Base-by-base conservation (phyloP, 2,888 invertebrate species). In the Mesodorylaimus sp. region DNA sequence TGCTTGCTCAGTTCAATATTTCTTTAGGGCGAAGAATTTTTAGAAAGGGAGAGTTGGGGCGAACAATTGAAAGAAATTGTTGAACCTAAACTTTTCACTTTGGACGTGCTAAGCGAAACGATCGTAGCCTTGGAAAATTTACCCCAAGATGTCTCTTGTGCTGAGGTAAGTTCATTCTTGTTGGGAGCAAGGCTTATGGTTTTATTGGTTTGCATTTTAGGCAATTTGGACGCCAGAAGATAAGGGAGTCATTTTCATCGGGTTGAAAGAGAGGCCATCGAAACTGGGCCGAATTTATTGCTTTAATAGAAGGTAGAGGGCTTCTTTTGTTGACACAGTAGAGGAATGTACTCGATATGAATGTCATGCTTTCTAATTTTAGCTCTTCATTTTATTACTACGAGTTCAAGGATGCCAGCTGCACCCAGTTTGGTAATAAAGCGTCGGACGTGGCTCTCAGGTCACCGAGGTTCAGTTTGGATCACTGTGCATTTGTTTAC, bases 231-330 rank as follows among this genome's bases (percentile, higher is more conserved):
- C 60, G n/a, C 62, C 63, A 10, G 52, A 56, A 28, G 62, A 63
- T 51, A 53, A 55, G 23, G 60, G 61, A 38, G 51, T 65, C n/a
- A 56, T 63, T 2, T 65, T 63, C 51, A 56, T 60, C 39, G 63
- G 60, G 0, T 27, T 65, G 25, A 52, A 60, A 48, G 52, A 47
- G 21, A 52, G 55, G 24, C 56, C 59, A 2, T 57, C 57, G 50
- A 54, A 58, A 41, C 52, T 64, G 16, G 64, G 64, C 27, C 50
- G 53, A 26, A 58, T 61, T 37, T 58, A 53, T 51, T 65, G 64
- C 49, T 57, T 56, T 45, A 64, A 62, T 38, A 3, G 47, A 16
- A 37, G 25, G 47, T 47, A 32, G 16, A 32, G 32, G 10, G 32
- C 10, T 32, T 32, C 32, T 13, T 32, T 10, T 32, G 16, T 32